These are phyloP conservation scores for Axinella damicornis DNA, from an alignment of 37 sponge, comb jelly and placozoan genomes.

Conservation along the genomic window DNA sequence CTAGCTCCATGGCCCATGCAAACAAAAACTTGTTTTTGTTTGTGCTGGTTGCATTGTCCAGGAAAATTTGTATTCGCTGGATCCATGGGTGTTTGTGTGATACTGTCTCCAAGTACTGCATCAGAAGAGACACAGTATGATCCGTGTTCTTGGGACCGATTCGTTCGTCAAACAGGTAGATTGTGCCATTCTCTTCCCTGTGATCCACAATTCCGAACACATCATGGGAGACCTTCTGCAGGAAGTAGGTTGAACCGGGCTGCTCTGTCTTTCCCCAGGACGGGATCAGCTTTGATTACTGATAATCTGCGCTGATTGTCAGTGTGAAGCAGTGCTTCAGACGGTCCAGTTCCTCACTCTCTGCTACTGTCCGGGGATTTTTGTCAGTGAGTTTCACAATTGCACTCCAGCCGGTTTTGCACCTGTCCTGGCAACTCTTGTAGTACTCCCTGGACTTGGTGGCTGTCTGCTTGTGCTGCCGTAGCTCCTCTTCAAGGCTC, in stretches of 20 bases:
- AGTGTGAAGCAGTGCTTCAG: conserved; percentile 17
- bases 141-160: conserved; percentile 59
- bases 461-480: conserved; percentile 37
- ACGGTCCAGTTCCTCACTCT: conserved; percentile 1
- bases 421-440: background rate
- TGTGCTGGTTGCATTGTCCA: conserved; percentile 48
- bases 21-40: conserved; percentile 53
- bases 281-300: conserved; percentile 51
- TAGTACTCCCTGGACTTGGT: conserved; percentile 28
- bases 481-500: background rate
- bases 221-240: conserved; percentile 34
- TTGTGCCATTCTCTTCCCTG: background rate
- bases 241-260: conserved; percentile 59
- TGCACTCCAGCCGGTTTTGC: conserved; percentile 38
- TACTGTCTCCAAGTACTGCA: conserved; percentile 1
- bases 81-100: conserved; percentile 28
- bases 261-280: conserved; percentile 44
- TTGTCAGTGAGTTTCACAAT: background rate
- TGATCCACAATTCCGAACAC: conserved; percentile 62
- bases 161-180: conserved; percentile 37
- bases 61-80: conserved; percentile 38
- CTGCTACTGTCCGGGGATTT: background rate
- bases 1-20: conserved; percentile 50
- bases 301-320: conserved; percentile 35
- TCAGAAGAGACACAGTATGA: conserved; percentile 42